Percentiles rank a stretch among this genome's conserved stretches.
Conservation (phyloP, 2,113 vertebrate genomes). For the Lophura nycthemera region DNA sequence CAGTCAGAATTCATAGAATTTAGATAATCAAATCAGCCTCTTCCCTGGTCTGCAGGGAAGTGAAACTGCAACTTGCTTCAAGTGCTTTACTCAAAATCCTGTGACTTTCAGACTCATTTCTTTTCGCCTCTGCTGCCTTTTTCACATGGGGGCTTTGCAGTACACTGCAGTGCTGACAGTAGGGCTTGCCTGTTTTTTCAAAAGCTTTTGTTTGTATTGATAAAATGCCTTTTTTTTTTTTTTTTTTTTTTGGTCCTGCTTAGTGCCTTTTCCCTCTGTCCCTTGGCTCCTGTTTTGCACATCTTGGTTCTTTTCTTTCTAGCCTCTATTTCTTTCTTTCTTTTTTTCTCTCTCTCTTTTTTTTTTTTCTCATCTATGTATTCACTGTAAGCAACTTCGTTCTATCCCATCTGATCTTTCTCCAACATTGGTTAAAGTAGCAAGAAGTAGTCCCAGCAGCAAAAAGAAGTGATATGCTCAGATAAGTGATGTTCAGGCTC, state of each 20-base stretch:
- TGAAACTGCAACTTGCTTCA: neutral
- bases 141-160: neutral
- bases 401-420: neutral
- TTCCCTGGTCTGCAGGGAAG: neutral
- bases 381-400: neutral
- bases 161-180: accelerated
- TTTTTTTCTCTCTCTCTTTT: too few species aligned
- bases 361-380: accelerated
- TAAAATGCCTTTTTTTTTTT: neutral
- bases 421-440: neutral
- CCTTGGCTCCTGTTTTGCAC: neutral
- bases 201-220: neutral
- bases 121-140: neutral
- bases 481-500: neutral
- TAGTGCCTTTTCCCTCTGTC: neutral
- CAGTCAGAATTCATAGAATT: neutral
- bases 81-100: neutral
- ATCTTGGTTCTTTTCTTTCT: neutral
- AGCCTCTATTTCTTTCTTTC: neutral
- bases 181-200: neutral
- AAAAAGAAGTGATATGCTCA: neutral
- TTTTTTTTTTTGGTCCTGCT: neutral
- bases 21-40: neutral
- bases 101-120: neutral
- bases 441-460: neutral